Percentiles rank a stretch among this genome's conserved stretches.
Evolutionary conservation across 2,113 vertebrate genomes (phyloP).

Genomic region (Chunga burmeisteri): DNA sequence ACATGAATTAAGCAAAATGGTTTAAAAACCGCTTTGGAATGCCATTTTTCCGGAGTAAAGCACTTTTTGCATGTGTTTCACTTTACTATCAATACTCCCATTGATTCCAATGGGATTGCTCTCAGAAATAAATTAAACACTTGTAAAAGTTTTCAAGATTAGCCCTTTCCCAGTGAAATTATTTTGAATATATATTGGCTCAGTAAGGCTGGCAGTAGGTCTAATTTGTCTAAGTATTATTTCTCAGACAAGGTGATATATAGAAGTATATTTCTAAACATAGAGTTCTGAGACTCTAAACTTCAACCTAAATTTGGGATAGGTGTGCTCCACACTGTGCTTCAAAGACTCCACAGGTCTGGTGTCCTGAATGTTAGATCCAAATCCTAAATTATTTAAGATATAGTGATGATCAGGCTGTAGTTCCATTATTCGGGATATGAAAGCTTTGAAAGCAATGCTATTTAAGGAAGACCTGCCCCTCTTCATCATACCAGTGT

Average conservation of each 20-base stretch:
- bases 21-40: constrained; percentile 9
- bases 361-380: not conserved
- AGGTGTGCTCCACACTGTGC: not conserved
- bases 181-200: not conserved
- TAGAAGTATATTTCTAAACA: not conserved
- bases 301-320: not conserved
- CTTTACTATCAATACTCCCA: not conserved
- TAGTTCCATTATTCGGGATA: not conserved
- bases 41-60: not conserved
- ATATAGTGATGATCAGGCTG: not conserved
- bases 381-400: not conserved
- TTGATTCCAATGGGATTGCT: not conserved
- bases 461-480: not conserved
- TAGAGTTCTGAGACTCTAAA: not conserved
- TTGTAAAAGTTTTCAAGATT: not conserved
- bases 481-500: not conserved
- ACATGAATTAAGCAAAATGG: not conserved
- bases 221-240: not conserved
- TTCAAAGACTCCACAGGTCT: not conserved
- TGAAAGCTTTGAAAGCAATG: not conserved
- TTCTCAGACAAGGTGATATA: not conserved
- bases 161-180: not conserved
- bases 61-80: not conserved
- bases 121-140: not conserved
- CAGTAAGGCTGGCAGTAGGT: not conserved